A percentile compares a stretch with the other conserved stretches of the same genome.
Conservation (phyloP, 1,140 invertebrate species). For the Drosophila hydei region DNA sequence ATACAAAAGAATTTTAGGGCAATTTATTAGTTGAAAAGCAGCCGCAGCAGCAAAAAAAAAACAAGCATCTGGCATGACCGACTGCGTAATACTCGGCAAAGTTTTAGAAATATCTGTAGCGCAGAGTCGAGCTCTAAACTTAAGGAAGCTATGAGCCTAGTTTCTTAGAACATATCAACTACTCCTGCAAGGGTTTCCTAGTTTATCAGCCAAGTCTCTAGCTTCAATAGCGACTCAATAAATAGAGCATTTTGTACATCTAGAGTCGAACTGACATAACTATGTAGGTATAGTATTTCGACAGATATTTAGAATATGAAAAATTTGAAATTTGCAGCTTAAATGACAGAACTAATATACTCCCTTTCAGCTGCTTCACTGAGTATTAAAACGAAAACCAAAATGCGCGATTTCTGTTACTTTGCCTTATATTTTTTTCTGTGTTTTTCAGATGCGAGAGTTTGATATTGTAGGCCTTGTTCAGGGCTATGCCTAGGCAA, state of each 20-base stretch:
- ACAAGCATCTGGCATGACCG: neutral
- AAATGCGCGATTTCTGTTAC: slow-evolving; percentile 59
- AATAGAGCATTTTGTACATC: too few species aligned
- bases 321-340: too few species aligned
- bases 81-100: neutral
- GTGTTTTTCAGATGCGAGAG: slow-evolving; percentile 5
- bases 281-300: too few species aligned
- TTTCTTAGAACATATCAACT: too few species aligned
- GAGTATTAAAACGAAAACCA: slow-evolving; percentile 27
- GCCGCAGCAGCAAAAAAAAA: slow-evolving; percentile 13
- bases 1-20: slow-evolving; percentile 76
- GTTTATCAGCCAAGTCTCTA: neutral
- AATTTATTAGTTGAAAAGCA: slow-evolving; percentile 74
- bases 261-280: too few species aligned
- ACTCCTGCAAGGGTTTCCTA: too few species aligned
- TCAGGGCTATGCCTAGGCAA: slow-evolving; percentile 50
- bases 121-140: too few species aligned
- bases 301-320: too few species aligned
- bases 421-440: slow-evolving; percentile 1
- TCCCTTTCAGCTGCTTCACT: too few species aligned
- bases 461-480: slow-evolving; percentile 32
- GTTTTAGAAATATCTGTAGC: too few species aligned
- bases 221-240: neutral
- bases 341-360: too few species aligned
- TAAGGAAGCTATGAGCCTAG: too few species aligned